Conservation (phyloP, 1,140 invertebrate genomes). For the Sipha flava region DNA sequence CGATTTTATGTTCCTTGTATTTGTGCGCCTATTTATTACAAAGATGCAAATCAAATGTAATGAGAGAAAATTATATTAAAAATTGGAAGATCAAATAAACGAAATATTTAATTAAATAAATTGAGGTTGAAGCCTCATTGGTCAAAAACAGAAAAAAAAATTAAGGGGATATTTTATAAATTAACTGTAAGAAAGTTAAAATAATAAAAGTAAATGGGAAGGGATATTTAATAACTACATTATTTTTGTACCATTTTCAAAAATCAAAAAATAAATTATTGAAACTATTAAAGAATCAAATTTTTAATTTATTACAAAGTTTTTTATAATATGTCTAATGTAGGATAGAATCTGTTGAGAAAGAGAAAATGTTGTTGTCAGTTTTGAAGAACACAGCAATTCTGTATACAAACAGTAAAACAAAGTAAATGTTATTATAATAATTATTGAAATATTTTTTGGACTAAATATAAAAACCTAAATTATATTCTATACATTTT, state of each 20-base stretch:
- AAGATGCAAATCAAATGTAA: neutral
- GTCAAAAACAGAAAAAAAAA: constrained; percentile 2
- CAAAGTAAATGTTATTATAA: neutral
- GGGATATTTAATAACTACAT: neutral
- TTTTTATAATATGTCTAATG: neutral
- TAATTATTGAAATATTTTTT: too few species aligned
- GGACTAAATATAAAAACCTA: too few species aligned
- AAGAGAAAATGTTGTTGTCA: neutral
- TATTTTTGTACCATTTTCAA: neutral
- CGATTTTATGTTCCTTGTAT: neutral
- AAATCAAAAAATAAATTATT: neutral
- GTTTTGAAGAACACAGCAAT: neutral
- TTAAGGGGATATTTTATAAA: neutral
- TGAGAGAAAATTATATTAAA: neutral
- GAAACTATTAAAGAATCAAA: neutral
- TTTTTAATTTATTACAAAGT: neutral
- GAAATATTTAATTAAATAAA: neutral
- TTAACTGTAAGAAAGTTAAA: neutral
- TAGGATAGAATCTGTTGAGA: constrained; percentile 4
- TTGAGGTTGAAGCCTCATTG: neutral
- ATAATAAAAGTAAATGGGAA: neutral
- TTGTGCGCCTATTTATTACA: constrained; percentile 4
- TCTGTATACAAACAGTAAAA: neutral
- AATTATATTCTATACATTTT: too few species aligned
- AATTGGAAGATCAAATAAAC: constrained; percentile 8